Evolutionary conservation across 2,113 vertebrate genomes (phyloP).

Genomic region (Vombatus ursinus): DNA sequence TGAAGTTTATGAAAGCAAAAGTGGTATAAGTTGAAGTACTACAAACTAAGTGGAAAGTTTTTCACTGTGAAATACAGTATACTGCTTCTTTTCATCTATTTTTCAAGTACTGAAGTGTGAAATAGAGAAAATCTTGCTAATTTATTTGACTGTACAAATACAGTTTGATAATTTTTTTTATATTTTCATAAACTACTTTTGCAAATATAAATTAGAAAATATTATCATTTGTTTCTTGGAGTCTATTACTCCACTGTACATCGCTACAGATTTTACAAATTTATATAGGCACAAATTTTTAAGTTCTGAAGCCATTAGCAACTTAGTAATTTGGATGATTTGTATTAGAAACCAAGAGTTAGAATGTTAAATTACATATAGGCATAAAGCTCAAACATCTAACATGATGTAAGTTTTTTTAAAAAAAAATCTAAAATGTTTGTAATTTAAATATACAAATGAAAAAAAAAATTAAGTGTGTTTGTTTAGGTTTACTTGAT

Average conservation of each 20-base stretch:
- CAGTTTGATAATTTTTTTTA: slow-evolving; percentile 77
- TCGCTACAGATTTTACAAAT: slow-evolving; percentile 69
- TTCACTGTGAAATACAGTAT: slow-evolving; percentile 30
- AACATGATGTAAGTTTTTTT: slow-evolving; percentile 75
- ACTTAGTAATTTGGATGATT: slow-evolving; percentile 41
- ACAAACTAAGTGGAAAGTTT: slow-evolving; percentile 7
- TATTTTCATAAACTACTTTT: slow-evolving; percentile 82
- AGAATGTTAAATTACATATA: slow-evolving; percentile 45
- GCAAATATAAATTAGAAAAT: slow-evolving; percentile 67
- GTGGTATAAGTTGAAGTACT: not conserved
- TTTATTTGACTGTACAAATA: slow-evolving; percentile 77
- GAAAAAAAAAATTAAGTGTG: slow-evolving; percentile 81
- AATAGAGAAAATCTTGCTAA: slow-evolving; percentile 34
- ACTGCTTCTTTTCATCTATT: slow-evolving; percentile 39
- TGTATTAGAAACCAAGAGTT: slow-evolving; percentile 39
- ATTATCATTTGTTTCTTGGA: slow-evolving; percentile 65
- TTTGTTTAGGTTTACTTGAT: slow-evolving; percentile 83
- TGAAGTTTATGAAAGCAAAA: slow-evolving; percentile 38
- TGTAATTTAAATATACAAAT: slow-evolving; percentile 85
- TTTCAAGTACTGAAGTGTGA: slow-evolving; percentile 58
- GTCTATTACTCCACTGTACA: slow-evolving; percentile 53
- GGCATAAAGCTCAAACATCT: slow-evolving; percentile 72
- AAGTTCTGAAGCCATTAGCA: slow-evolving; percentile 42
- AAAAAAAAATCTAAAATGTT: slow-evolving; percentile 79
- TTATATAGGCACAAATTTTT: slow-evolving; percentile 53